Conservation (phyloP, 2,797 vertebrate genomes). For the Notoglanidium macrostoma region DNA sequence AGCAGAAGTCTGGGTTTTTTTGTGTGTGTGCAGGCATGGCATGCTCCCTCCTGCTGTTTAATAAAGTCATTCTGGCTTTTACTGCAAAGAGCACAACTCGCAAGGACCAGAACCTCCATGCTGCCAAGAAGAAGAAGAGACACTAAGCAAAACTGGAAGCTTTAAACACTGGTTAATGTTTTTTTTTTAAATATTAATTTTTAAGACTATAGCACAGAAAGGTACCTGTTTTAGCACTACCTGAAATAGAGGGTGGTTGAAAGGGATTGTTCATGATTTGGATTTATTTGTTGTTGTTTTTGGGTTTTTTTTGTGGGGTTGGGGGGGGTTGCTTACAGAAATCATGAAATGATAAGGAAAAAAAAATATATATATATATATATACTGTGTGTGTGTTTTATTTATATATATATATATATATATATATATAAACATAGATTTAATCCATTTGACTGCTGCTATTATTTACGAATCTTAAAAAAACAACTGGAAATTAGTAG, state of each 20-base stretch:
- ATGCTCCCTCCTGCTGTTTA: constrained; percentile 71
- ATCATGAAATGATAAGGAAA: neutral
- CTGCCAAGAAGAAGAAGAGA: constrained; percentile 59
- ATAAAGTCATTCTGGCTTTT: constrained; percentile 61
- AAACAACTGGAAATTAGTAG: neutral
- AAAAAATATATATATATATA: neutral
- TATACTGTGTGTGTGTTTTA: too few species aligned
- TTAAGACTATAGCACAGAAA: neutral
- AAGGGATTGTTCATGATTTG: neutral
- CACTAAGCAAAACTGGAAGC: constrained; percentile 1
- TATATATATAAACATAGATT: neutral
- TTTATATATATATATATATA: neutral
- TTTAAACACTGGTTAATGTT: neutral
- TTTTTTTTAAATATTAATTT: neutral
- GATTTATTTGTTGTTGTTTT: too few species aligned
- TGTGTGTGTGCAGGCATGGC: constrained; percentile 65
- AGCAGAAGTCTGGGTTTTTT: neutral
- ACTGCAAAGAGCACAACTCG: constrained; percentile 39
- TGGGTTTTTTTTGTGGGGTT: neutral
- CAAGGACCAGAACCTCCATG: constrained; percentile 23
- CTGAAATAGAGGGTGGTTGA: neutral
- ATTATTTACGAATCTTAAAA: neutral
- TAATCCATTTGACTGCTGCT: neutral
- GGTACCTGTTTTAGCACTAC: neutral
- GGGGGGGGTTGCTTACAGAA: neutral